phyloP scores from a whole-genome alignment of 2,797 vertebrate species.

The Scolopax rusticola region DNA sequence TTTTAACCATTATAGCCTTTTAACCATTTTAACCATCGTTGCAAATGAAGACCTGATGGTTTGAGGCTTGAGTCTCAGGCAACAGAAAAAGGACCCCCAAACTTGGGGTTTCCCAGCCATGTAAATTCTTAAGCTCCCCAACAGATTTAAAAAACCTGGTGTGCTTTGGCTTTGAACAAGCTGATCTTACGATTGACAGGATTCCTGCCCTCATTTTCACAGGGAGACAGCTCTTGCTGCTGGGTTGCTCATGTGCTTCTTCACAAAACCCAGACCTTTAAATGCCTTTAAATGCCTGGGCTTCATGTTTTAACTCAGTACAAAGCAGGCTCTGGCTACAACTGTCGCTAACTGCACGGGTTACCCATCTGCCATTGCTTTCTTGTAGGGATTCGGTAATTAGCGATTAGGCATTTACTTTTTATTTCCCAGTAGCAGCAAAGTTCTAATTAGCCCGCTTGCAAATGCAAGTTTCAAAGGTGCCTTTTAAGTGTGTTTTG shows the following conservation, averaged over 20 bases:
- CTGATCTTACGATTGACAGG: background rate
- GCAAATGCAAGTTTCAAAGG: background rate
- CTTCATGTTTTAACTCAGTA: background rate
- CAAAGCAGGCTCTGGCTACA: background rate
- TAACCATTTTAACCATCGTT: background rate
- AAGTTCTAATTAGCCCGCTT: slow-evolving; percentile 23
- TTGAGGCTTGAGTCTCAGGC: background rate
- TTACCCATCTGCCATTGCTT: background rate
- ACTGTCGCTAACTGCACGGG: accelerated
- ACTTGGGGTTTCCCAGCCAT: background rate
- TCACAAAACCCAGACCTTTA: background rate
- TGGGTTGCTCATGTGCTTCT: background rate
- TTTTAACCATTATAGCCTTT: background rate
- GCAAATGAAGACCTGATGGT: background rate
- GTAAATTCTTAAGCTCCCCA: background rate
- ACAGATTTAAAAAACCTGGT: background rate
- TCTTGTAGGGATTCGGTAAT: background rate
- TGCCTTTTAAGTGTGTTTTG: slow-evolving; percentile 30
- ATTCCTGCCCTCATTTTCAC: accelerated
- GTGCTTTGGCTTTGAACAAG: background rate
- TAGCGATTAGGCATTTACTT: slow-evolving; percentile 12
- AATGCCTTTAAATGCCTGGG: background rate
- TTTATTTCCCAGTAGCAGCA: background rate
- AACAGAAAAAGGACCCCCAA: background rate
- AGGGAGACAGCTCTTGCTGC: background rate